Evolutionary conservation across 1,140 invertebrate genomes (phyloP).

Genomic region (Aradophagus sp.): DNA sequence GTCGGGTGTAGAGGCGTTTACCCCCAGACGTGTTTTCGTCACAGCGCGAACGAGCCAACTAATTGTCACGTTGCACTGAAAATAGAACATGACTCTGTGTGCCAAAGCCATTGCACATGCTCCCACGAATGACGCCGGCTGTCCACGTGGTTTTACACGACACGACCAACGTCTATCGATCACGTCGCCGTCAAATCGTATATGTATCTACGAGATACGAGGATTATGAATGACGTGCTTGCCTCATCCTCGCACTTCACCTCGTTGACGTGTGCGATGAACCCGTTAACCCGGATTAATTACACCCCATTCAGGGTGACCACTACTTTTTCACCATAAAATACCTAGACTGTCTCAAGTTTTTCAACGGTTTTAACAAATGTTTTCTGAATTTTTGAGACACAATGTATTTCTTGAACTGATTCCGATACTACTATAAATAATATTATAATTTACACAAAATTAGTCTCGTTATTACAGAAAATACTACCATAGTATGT

Average conservation of each 20-base stretch:
- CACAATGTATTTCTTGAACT: too few relatives aligned
- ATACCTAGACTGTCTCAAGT: too few relatives aligned
- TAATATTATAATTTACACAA: too few relatives aligned
- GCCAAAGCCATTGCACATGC: conserved; percentile 52
- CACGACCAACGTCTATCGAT: conserved; percentile 62
- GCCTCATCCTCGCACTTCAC: conserved; percentile 29
- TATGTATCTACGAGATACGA: conserved; percentile 50
- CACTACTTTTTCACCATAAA: too few relatives aligned
- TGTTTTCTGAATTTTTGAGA: too few relatives aligned
- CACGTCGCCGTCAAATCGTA: conserved; percentile 57
- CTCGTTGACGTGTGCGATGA: conserved; percentile 36
- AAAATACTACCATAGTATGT: too few relatives aligned
- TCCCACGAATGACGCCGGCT: conserved; percentile 53
- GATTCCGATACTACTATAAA: too few relatives aligned
- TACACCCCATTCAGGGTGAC: conserved; percentile 20
- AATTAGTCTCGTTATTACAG: too few relatives aligned
- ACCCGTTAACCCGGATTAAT: conserved; percentile 39
- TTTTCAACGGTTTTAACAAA: too few relatives aligned
- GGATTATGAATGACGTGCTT: conserved; percentile 48
- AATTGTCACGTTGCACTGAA: conserved; percentile 60
- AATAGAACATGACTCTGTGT: conserved; percentile 56
- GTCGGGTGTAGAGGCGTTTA: conserved; percentile 35
- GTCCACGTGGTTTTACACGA: conserved; percentile 57
- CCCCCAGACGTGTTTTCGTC: conserved; percentile 30
- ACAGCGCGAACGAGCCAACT: conserved; percentile 47